Base-by-base conservation (phyloP, 2,888 invertebrate genomes). In the Caenorhabditis sulstoni region DNA sequence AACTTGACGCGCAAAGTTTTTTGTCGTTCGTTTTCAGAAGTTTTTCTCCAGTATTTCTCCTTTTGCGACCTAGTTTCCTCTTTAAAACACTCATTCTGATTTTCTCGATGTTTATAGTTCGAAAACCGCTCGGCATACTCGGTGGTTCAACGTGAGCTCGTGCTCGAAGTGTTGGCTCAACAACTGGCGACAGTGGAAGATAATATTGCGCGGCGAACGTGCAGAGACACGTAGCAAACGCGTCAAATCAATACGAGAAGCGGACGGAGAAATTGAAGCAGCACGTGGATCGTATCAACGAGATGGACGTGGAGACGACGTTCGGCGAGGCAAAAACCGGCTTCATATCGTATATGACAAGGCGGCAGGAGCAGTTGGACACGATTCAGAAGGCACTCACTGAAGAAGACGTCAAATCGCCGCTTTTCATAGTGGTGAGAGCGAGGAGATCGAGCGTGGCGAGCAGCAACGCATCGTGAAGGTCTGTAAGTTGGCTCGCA, bases 331-430 rank as follows among this genome's bases (percentile, higher is more conserved):
- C 78, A 41, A 83, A 84, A 29, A 78, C 81, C 11, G 83, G 82
- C 22, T 62, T 88, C 18, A 66, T 79, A 11, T 67, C 80, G 29
- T 86, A 82, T 80, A 87, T 88, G 75, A 81, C 81, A 18, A 68
- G n/a, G 79, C 85, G 53, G 20, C 66, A 22, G 16, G 67, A 68
- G 39, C 62, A 58, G 35, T 23, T 74, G 57, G 65, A 18, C 12
- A 45, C 16, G 3, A 22, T 74, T 16, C 74, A 76, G 0, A 44
- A 74, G 7, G 79, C 82, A 0, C 22, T 22, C 0, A 77, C 68
- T 8, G 81, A 81, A 45, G 81, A 80, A 44, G 81, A 66, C 16
- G 71, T 81, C 11, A 79, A 76, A 22, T 47, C 61, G 20, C 70
- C 67, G 29, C 18, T 68, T 12, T 23, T 53, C 2, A 79, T 77